Conservation (phyloP, 2,113 vertebrate species). For the Bufo gargarizans region DNA sequence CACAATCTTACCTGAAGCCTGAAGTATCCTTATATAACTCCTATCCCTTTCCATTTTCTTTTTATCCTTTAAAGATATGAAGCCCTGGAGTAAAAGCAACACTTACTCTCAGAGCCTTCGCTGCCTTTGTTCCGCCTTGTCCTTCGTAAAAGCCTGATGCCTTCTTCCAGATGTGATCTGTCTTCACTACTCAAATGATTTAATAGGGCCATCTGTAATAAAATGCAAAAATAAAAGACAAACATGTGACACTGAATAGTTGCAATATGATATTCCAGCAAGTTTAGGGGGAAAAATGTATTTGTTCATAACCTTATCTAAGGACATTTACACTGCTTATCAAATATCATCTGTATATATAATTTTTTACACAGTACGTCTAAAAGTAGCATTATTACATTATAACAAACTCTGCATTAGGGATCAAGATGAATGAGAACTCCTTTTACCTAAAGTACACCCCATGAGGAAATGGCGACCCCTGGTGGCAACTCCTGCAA, state of each 20-base stretch:
- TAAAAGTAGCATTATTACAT: too few relatives aligned
- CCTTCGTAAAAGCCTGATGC: constrained; percentile 69
- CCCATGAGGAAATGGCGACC: background rate
- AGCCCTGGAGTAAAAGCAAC: constrained; percentile 51
- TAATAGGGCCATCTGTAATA: constrained; percentile 74
- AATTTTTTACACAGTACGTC: too few relatives aligned
- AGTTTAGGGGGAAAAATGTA: background rate
- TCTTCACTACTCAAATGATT: constrained; percentile 77
- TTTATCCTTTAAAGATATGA: background rate
- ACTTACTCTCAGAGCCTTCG: constrained; percentile 78
- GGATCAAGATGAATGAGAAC: background rate
- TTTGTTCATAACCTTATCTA: background rate
- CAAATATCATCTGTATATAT: background rate
- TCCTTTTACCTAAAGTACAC: background rate
- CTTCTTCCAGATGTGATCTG: constrained; percentile 69
- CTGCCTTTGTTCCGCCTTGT: constrained; percentile 80
- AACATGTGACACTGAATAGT: background rate
- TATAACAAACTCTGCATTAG: too few relatives aligned
- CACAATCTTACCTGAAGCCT: constrained; percentile 43
- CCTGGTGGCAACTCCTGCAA: background rate
- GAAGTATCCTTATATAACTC: constrained; percentile 38
- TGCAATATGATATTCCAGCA: background rate
- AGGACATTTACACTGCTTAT: background rate
- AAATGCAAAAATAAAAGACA: constrained; percentile 50
- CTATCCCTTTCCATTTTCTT: constrained; percentile 7